A percentile compares a stretch with the other conserved stretches of the same genome.
Conservation (phyloP, 2,113 vertebrate species). For the Bos taurus region ARS-UCD2.0 NC_037342.1:40341001-40341500, state of each 20-base stretch:
- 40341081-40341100: neutral
- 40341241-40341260: neutral
- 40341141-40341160: too few relatives aligned
- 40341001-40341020: neutral
- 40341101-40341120: fast-evolving
- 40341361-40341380: neutral
- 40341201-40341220: neutral
- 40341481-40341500: neutral
- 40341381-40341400: neutral
- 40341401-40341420: neutral
- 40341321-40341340: neutral
- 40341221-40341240: neutral
- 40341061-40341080: neutral
- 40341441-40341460: neutral
- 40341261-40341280: neutral
- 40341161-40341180: fast-evolving
- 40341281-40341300: neutral
- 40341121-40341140: neutral
- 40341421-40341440: neutral
- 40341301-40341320: neutral
- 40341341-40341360: neutral
- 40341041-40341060: neutral
- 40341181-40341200: neutral
- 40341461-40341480: neutral
- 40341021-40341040: neutral